phyloP scores from a whole-genome alignment of 2,888 invertebrate genomes.

The Molanna angustata region DNA sequence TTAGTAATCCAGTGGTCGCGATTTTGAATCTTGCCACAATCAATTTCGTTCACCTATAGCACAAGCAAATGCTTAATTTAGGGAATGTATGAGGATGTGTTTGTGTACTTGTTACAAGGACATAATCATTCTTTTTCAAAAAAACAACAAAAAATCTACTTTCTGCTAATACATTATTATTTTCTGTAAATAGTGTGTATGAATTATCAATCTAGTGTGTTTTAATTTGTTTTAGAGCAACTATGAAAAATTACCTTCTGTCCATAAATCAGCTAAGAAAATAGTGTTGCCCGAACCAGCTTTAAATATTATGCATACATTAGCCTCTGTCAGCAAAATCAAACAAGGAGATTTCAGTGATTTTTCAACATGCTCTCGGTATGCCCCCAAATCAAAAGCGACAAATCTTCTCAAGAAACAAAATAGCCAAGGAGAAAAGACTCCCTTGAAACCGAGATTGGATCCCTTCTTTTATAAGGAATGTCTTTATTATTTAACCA shows the following conservation, averaged over 20 bases:
- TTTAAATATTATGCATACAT: conserved; percentile 57
- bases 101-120: too few relatives aligned
- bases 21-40: too few relatives aligned
- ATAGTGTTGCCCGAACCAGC: conserved; percentile 57
- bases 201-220: background rate
- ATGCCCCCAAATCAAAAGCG: conserved; percentile 45
- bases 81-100: too few relatives aligned
- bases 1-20: too few relatives aligned
- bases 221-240: conserved; percentile 15
- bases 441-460: conserved; percentile 43
- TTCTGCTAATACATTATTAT: too few relatives aligned
- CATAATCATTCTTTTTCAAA: too few relatives aligned
- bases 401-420: conserved; percentile 47
- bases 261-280: conserved; percentile 39
- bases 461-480: conserved; percentile 68
- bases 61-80: too few relatives aligned
- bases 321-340: conserved; percentile 57
- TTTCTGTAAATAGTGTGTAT: too few relatives aligned
- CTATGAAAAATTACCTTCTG: conserved; percentile 13
- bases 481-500: conserved; percentile 76
- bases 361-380: conserved; percentile 46
- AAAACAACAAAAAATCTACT: too few relatives aligned
- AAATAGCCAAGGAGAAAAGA: conserved; percentile 35
- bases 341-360: conserved; percentile 56
- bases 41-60: too few relatives aligned